Percentiles rank a stretch among this genome's conserved stretches.
Conservation (phyloP, 2,797 vertebrate species). For the Syndactyla subalaris region DNA sequence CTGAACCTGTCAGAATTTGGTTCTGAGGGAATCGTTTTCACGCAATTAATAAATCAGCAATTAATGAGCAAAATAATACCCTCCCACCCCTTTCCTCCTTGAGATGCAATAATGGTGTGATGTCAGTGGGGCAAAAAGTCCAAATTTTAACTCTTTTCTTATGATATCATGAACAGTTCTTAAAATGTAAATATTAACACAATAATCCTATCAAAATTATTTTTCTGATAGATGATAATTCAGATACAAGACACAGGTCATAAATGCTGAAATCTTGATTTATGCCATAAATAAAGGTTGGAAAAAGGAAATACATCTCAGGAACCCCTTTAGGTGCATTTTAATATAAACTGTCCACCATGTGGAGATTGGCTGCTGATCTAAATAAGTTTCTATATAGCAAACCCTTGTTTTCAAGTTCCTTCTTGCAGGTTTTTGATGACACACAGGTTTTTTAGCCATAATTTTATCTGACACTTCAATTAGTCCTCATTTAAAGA, state of each 20-base stretch:
- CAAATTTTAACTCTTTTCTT: neutral
- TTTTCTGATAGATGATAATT: neutral
- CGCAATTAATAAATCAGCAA: fast-evolving
- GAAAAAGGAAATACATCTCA: neutral
- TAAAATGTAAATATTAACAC: neutral
- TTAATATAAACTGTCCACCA: neutral
- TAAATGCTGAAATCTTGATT: neutral
- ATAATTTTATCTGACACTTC: neutral
- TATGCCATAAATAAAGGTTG: neutral
- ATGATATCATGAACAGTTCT: fast-evolving
- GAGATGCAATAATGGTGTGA: fast-evolving
- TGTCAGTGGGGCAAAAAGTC: neutral
- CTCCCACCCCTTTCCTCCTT: neutral
- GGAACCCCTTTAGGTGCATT: neutral
- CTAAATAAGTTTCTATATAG: fast-evolving
- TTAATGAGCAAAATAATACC: neutral
- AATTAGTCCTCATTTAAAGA: neutral
- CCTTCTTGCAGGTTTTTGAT: neutral
- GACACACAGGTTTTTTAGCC: neutral
- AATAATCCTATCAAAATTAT: neutral
- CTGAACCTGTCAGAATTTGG: neutral
- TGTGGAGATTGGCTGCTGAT: neutral
- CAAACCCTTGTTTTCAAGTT: neutral
- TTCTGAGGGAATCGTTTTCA: neutral
- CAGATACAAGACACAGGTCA: neutral